Conservation (phyloP, 1,140 invertebrate genomes). For the Brachionus asplanchnoidis region DNA sequence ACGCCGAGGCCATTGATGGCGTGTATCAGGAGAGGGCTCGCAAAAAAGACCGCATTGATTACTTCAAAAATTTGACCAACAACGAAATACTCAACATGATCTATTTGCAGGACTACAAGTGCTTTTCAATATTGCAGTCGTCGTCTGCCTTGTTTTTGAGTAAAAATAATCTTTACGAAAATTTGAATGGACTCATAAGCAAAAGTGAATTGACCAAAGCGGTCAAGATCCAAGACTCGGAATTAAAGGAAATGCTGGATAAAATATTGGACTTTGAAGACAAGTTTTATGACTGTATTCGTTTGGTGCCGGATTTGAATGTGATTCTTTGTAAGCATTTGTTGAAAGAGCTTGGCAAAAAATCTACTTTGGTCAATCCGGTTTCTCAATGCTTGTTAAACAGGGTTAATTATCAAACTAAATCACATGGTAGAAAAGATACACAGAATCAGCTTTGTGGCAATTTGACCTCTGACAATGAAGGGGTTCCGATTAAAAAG, state of each 20-base stretch:
- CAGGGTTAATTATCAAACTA: neutral
- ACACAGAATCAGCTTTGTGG: neutral
- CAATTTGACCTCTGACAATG: neutral
- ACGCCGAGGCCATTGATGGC: neutral
- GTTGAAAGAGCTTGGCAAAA: neutral
- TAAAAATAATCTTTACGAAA: neutral
- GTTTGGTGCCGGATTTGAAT: neutral
- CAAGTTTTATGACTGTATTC: constrained; percentile 11
- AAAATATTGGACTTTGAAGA: neutral
- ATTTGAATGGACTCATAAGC: neutral
- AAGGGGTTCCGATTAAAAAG: neutral
- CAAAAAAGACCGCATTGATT: constrained; percentile 7
- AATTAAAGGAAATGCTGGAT: neutral
- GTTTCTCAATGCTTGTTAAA: neutral
- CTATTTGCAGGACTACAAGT: constrained; percentile 35
- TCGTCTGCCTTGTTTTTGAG: constrained; percentile 3
- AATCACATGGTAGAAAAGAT: neutral
- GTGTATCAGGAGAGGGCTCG: neutral
- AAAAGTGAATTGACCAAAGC: neutral
- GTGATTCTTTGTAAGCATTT: neutral
- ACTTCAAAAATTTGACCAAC: constrained; percentile 31
- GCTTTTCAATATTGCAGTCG: constrained; percentile 11
- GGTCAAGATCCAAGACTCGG: neutral
- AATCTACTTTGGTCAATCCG: neutral
- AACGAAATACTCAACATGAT: constrained; percentile 28